These are phyloP conservation scores for Sinosuthora webbiana DNA, from an alignment of 2,113 vertebrate species.

Conservation along the genomic window DNA sequence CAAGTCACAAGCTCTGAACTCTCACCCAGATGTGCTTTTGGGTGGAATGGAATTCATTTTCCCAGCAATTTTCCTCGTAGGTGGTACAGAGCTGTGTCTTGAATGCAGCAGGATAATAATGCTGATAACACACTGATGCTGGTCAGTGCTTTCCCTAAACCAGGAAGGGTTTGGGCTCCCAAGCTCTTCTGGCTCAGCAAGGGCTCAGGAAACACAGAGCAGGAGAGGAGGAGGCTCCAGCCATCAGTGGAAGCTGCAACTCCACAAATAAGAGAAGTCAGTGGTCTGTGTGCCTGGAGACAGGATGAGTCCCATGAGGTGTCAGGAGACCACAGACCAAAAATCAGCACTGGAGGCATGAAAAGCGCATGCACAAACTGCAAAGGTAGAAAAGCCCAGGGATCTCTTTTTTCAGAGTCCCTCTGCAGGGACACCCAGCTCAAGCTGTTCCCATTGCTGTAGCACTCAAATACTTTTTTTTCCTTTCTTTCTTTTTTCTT, in stretches of 20 bases:
- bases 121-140: not conserved
- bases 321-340: not conserved
- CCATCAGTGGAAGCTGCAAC: not conserved
- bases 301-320: not conserved
- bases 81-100: not conserved
- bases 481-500: fast-evolving
- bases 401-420: not conserved
- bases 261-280: not conserved
- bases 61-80: not conserved
- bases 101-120: not conserved
- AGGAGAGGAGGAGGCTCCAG: not conserved
- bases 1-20: not conserved
- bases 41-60: not conserved
- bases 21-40: not conserved
- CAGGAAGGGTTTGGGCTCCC: not conserved
- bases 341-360: not conserved
- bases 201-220: not conserved
- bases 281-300: not conserved
- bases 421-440: not conserved
- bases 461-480: not conserved
- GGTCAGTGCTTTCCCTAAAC: not conserved
- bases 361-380: not conserved
- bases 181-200: fast-evolving
- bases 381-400: not conserved
- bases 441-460: not conserved